Evolutionary conservation across 2,888 invertebrate species (phyloP), one percentile per base, ranked within the genome.

Genomic region (Conchocele bisecta): DNA sequence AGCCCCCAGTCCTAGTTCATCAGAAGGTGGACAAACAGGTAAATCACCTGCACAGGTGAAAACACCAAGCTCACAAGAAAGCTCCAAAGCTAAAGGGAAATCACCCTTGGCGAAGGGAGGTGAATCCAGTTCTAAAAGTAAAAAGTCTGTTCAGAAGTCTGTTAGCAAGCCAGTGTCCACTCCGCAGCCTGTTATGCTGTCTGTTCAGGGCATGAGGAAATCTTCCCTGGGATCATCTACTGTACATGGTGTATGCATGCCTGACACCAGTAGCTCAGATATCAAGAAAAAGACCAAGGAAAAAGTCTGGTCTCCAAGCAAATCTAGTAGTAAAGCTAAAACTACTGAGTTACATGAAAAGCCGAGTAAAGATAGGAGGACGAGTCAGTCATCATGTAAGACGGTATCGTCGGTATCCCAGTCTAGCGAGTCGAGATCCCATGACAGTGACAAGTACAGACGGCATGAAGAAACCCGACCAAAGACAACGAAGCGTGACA

Each of bases 401-500:
- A n/a, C n/a, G n/a, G n/a, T n/a, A n/a, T n/a, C n/a, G n/a, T n/a
- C n/a, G n/a, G n/a, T n/a, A n/a, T n/a, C n/a, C n/a, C n/a, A n/a
- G n/a, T n/a, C n/a, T n/a, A n/a, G n/a, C n/a, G n/a, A n/a, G n/a
- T n/a, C n/a, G n/a, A n/a, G n/a, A n/a, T n/a, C n/a, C n/a, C n/a
- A n/a, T n/a, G n/a, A n/a, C n/a, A n/a, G n/a, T n/a, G n/a, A n/a
- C n/a, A n/a, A n/a, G n/a, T n/a, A n/a, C n/a, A n/a, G n/a, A n/a
- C n/a, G n/a, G n/a, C n/a, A n/a, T n/a, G n/a, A n/a, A n/a, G n/a
- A n/a, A n/a, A n/a, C n/a, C n/a, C n/a, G n/a, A n/a, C n/a, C n/a
- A n/a, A n/a, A n/a, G n/a, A n/a, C n/a, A n/a, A n/a, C n/a, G n/a
- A 76, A 73, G 42, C 41, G 59, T 33, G 76, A 58, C 28, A 76